A percentile compares a stretch with the other conserved stretches of the same genome.
phyloP scores from a whole-genome alignment of 2,113 vertebrate species.

The Corythoichthys intestinalis region DNA sequence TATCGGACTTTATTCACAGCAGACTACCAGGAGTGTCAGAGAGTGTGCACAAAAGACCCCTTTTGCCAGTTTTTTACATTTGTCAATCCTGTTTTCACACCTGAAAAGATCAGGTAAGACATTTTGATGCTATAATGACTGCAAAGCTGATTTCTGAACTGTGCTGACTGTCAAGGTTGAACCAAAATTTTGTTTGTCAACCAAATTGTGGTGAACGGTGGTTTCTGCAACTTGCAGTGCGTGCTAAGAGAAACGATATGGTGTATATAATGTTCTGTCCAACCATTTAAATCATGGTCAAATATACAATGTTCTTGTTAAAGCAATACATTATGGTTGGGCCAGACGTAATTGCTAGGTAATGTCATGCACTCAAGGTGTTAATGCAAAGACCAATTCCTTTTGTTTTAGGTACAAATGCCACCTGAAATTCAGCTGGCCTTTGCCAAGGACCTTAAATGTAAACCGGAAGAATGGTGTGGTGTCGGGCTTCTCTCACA shows the following conservation, averaged over 20 bases:
- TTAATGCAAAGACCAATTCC: background rate
- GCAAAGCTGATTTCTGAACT: background rate
- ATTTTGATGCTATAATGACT: too few relatives aligned
- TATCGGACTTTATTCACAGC: slow-evolving; percentile 43
- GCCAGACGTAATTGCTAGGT: background rate
- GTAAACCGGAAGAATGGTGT: slow-evolving; percentile 9
- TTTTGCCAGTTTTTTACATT: slow-evolving; percentile 61
- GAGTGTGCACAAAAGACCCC: slow-evolving; percentile 56
- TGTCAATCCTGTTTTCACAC: rapidly evolving
- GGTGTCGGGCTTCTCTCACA: slow-evolving; percentile 55
- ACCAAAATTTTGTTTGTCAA: background rate
- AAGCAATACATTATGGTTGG: too few relatives aligned
- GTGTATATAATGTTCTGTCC: too few relatives aligned
- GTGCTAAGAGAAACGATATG: too few relatives aligned
- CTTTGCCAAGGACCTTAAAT: slow-evolving; percentile 17
- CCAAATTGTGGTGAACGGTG: too few relatives aligned
- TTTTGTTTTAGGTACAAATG: slow-evolving; percentile 50
- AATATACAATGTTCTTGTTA: too few relatives aligned
- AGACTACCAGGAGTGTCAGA: slow-evolving; percentile 53
- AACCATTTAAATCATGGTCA: too few relatives aligned
- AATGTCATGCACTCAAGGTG: background rate
- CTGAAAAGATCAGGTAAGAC: slow-evolving; percentile 3
- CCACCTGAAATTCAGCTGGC: slow-evolving; percentile 53
- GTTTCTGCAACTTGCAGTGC: too few relatives aligned
- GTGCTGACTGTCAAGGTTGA: background rate